Base-by-base conservation (phyloP, 2,888 invertebrate species). In the Xylota segnis region DNA sequence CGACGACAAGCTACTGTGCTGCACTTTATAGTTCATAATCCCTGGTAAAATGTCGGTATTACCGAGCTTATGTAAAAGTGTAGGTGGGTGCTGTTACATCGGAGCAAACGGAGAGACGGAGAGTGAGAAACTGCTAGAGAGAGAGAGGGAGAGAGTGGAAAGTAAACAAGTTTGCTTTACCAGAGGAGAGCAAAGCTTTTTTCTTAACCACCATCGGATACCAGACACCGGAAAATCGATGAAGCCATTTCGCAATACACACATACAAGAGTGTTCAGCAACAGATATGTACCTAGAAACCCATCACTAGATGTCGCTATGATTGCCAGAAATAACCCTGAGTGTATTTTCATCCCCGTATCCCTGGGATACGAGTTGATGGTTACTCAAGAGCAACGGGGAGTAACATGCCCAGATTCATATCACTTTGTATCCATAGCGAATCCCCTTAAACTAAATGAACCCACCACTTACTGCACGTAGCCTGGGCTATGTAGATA, bases 151-250 rank as follows among this genome's bases (percentile, higher is more conserved):
- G 56, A 16, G 4, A 9, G 40, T 14, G 65, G 5, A 45, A 54
- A 18, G 63, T 32, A 63, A 45, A 74, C 43, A 58, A 47, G 34
- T 34, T 18, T 3, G 9, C 10, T 23, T 4, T 12, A 47, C 10
- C 29, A 16, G 27, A 43, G 47, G n/a, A 71, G 27, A 54, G 14
- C 16, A 12, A 58, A 84, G 79, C 77, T 81, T 83, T 81, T 58
- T 79, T 59, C 43, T 45, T 47, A 32, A 34, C 32, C 61, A 16
- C 47, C 52, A 59, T 23, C 58, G 29, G 47, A 65, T 56, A 59
- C 74, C 84, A 84, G 84, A 84, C 84, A 79, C 79, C 75, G 75
- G 71, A 84, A 79, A 84, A 84, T 84, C 84, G 75, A 84, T 84
- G 70, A 79, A 79, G 79, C 84, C 54, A 71, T 56, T 56, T 59